A percentile compares a stretch with the other conserved stretches of the same genome.
Evolutionary conservation across 2,113 vertebrate genomes (phyloP).

Genomic region (Macquaria australasica): DNA sequence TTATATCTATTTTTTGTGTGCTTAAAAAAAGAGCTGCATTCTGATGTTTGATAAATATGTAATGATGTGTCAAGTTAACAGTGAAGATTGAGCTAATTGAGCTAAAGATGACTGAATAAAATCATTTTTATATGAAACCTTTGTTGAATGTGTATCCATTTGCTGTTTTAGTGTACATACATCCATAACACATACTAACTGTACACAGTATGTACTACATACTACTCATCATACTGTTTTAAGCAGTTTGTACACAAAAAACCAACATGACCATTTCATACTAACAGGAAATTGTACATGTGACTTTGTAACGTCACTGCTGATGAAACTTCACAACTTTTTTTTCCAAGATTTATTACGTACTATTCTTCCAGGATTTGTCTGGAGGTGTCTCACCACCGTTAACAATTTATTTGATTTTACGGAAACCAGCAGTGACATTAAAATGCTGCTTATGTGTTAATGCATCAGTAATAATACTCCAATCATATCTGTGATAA

Average conservation of each 20-base stretch:
- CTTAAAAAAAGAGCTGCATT: slow-evolving; percentile 14
- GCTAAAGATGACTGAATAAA: slow-evolving; percentile 31
- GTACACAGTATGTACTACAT: background rate
- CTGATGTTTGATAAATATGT: background rate
- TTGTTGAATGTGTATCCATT: background rate
- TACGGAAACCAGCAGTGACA: too few species aligned
- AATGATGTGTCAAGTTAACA: background rate
- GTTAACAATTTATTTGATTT: too few species aligned
- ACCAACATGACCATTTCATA: background rate
- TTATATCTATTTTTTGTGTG: slow-evolving; percentile 9
- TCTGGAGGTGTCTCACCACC: too few species aligned
- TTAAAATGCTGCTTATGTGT: too few species aligned
- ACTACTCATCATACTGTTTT: background rate
- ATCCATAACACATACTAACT: background rate
- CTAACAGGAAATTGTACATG: background rate
- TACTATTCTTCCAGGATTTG: too few species aligned
- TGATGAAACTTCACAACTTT: background rate
- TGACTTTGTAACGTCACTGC: background rate
- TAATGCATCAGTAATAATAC: too few species aligned
- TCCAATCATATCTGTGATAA: too few species aligned
- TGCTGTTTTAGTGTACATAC: background rate
- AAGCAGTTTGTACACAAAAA: background rate
- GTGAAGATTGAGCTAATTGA: background rate
- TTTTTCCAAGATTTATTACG: too few species aligned
- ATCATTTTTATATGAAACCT: slow-evolving; percentile 25